A percentile compares a stretch with the other conserved stretches of the same genome.
Conservation (phyloP, 1,140 invertebrate genomes). For the Pygmarrhopalites habei region DNA sequence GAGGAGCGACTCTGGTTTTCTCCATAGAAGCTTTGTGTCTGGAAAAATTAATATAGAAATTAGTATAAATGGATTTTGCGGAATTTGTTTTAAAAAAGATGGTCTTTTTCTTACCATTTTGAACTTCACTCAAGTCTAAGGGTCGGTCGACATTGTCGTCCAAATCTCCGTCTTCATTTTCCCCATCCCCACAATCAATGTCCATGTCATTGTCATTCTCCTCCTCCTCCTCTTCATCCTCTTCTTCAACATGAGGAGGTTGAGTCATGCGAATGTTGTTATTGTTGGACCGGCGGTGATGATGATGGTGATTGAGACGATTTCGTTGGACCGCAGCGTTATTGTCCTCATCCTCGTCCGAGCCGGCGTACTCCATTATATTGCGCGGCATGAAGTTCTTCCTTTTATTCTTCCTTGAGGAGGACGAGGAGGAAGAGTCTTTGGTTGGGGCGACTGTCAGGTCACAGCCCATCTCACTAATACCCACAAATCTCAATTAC, state of each 20-base stretch:
- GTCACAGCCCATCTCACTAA: conserved; percentile 36
- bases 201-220: conserved; percentile 8
- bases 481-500: neutral
- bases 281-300: conserved; percentile 17
- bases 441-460: conserved; percentile 22
- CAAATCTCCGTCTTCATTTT: conserved; percentile 24
- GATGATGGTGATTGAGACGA: conserved; percentile 6
- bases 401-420: conserved; percentile 37
- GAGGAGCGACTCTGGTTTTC: conserved; percentile 23
- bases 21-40: conserved; percentile 29
- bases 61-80: neutral
- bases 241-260: neutral
- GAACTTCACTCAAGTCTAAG: conserved; percentile 37
- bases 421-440: conserved; percentile 18
- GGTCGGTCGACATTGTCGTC: conserved; percentile 31
- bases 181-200: conserved; percentile 1
- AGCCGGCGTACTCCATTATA: conserved; percentile 37
- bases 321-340: conserved; percentile 6
- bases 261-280: conserved; percentile 14
- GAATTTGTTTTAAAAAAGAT: conserved; percentile 1
- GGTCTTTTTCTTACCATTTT: conserved; percentile 27
- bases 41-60: neutral
- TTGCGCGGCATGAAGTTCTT: conserved; percentile 38
- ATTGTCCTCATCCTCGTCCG: conserved; percentile 34
- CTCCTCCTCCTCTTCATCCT: neutral